Conservation (phyloP, 2,888 invertebrate genomes). For the Hydropsyche betteni region DNA sequence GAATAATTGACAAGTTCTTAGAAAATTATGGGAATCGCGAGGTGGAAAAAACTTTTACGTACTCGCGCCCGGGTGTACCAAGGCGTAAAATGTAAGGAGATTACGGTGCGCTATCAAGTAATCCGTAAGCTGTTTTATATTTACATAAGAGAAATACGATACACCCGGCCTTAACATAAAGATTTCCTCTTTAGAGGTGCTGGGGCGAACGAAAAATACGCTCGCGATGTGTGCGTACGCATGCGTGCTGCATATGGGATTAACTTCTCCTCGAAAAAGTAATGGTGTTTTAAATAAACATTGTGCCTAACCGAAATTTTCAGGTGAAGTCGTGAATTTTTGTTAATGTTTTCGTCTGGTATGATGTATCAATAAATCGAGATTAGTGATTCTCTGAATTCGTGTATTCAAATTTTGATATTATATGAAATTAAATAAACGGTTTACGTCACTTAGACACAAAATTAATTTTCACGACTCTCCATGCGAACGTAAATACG, state of each 20-base stretch:
- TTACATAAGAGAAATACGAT: constrained; percentile 33
- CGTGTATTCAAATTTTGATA: too few species aligned
- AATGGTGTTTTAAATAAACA: not conserved
- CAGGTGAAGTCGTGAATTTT: too few species aligned
- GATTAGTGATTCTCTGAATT: too few species aligned
- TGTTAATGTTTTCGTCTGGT: too few species aligned
- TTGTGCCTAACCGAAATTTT: not conserved
- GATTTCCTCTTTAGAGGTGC: constrained; percentile 22
- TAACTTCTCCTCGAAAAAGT: too few species aligned
- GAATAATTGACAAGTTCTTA: constrained; percentile 36
- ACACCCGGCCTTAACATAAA: constrained; percentile 15
- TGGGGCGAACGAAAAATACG: not conserved
- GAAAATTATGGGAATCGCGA: constrained; percentile 32
- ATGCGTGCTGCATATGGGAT: not conserved
- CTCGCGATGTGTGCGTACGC: not conserved
- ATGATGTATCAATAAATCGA: too few species aligned
- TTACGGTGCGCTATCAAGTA: constrained; percentile 31
- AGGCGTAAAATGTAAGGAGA: constrained; percentile 33
- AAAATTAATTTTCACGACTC: too few species aligned
- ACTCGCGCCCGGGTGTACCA: constrained; percentile 1
- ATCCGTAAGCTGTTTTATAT: constrained; percentile 32
- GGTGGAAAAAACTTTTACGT: constrained; percentile 22
- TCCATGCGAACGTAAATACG: too few species aligned
- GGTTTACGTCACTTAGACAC: too few species aligned
- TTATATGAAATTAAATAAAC: too few species aligned